A percentile compares a stretch with the other conserved stretches of the same genome.
phyloP scores from a whole-genome alignment of 2,888 invertebrate genomes.

The Drosophila prolongata region DNA sequence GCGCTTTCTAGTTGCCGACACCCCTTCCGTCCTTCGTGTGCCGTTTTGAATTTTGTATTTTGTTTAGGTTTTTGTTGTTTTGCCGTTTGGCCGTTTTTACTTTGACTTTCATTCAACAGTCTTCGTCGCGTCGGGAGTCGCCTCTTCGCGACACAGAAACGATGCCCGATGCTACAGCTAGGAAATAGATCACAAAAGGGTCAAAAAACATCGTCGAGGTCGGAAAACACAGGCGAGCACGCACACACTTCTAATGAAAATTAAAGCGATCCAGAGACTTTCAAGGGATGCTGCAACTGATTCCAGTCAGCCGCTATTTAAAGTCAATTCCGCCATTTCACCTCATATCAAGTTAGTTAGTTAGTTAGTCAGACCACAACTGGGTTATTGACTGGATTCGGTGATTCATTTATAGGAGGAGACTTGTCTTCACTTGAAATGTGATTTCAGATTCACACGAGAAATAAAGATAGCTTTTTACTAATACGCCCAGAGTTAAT shows the following conservation, averaged over 20 bases:
- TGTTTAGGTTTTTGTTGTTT: constrained; percentile 70
- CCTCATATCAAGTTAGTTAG: not conserved
- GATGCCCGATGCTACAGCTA: constrained; percentile 17
- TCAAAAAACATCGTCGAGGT: constrained; percentile 63
- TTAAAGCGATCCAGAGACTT: constrained; percentile 54
- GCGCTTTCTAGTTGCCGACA: constrained; percentile 50
- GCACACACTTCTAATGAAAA: constrained; percentile 61
- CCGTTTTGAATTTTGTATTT: constrained; percentile 77
- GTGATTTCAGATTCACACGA: too few relatives aligned
- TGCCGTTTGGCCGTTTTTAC: constrained; percentile 80
- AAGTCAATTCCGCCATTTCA: not conserved
- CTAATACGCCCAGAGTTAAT: too few relatives aligned
- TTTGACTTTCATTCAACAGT: constrained; percentile 83
- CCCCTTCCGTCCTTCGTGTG: constrained; percentile 30
- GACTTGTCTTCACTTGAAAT: too few relatives aligned
- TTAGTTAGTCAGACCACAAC: too few relatives aligned
- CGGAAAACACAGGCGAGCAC: constrained; percentile 46
- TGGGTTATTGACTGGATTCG: too few relatives aligned
- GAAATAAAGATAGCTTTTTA: too few relatives aligned
- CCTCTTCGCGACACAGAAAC: constrained; percentile 70
- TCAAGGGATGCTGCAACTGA: not conserved
- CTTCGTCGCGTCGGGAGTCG: constrained; percentile 49
- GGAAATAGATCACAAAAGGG: constrained; percentile 78
- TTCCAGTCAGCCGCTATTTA: not conserved
- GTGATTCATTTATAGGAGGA: too few relatives aligned